Evolutionary conservation across 2,888 invertebrate species (phyloP), one percentile per base, ranked within the genome.

Genomic region (Acrobasis repandana): DNA sequence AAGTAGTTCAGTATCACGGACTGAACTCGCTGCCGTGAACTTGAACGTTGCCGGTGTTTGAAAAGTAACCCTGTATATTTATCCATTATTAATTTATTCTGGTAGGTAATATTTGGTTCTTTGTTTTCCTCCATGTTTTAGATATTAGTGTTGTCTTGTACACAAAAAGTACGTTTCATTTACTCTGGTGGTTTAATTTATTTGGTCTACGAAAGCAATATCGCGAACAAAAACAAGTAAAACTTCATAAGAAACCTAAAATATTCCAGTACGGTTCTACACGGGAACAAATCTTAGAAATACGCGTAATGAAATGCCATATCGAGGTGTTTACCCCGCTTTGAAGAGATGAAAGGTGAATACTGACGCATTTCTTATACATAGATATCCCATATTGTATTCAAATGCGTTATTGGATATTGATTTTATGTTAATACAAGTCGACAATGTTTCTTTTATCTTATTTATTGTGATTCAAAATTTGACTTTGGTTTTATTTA

Each of bases 301-400:
- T 8, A 46, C 36, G 56, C 56, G 63, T 67, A 71, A 71, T 69
- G 68, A 65, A 68, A 67, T 66, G 65, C 67, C 69, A 66, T 61
- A 54, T 62, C 65, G 58, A 51, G 36, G 54, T 68, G 68, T 68
- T 67, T 67, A 64, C 63, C 58, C 60, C 54, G 58, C 67, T 68
- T 72, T 69, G 66, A 68, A 60, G 61, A 70, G 67, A 71, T 69
- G 68, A 70, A 69, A 70, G 71, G 71, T 70, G 67, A 57, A 65
- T 63, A 63, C 61, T 61, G 61, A 47, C 15, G 54, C 63, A 54
- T 63, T 49, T 58, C 59, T 56, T 64, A 65, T 65, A 66, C 63
- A 63, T 57, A 61, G 59, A 65, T 58, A 68, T 63, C 15, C 61
- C 61, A 61, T 61, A 65, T 66, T 68, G 65, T 67, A 67, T 67